Evolutionary conservation across 2,797 vertebrate genomes (phyloP), one percentile per base, ranked within the genome.

Genomic region (Cossypha heuglini): DNA sequence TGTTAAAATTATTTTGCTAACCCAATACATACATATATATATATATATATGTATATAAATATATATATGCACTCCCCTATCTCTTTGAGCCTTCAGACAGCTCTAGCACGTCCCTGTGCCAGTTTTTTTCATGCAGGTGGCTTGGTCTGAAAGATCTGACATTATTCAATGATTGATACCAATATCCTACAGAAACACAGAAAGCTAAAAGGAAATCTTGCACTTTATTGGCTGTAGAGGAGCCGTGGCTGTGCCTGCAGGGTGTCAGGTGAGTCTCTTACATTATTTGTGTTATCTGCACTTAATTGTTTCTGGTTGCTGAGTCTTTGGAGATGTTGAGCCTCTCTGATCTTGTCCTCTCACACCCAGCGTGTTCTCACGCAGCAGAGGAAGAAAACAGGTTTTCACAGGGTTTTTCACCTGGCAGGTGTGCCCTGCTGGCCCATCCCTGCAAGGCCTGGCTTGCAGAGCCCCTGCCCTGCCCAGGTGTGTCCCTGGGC

Each of bases 211-310:
- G 20, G 3, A 55, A 79, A 22, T 9, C 16, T 38, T 7, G 0
- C 4, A 0, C 22, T 35, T 33, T 5, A 0, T 13, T 37, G 59
- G 64, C 55, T 40, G 0, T 2, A 2, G 79, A 42, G 28, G 61
- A 51, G 54, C 26, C 1, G 0, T 28, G 67, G 19, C 81, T 9
- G 1, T 2, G 14, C 62, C 64, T 5, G 16, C 52, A 17, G 20
- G 42, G 26, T 19, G 69, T n/a, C 13, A 0, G 16, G 35, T 31
- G 4, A 26, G 51, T 9, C 63, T 48, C 0, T 18, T 25, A 3
- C 16, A 1, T 54, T 19, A 6, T 10, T 4, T 5, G 7, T 46
- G 37, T 71, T 88, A 40, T 7, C 86, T 63, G 2, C 64, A 0
- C 52, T 29, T 43, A 35, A n/a, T 59, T 72, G 42, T 68, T 61